Evolutionary conservation across 2,113 vertebrate genomes (phyloP).

Genomic region (Bos taurus): DNA sequence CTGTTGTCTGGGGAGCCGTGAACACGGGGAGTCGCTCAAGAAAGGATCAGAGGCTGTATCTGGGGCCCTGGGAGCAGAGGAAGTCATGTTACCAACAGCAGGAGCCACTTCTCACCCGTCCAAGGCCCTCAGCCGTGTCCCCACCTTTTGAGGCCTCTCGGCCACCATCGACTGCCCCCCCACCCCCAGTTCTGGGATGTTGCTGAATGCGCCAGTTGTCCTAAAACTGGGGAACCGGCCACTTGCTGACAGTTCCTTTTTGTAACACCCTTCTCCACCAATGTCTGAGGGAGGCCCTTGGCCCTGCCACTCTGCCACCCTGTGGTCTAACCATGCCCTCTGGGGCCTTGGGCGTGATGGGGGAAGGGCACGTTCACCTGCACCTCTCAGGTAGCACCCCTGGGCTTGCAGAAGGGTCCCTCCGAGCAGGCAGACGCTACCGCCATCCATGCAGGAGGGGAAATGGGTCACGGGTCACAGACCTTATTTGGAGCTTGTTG

Average conservation of each 20-base stretch:
- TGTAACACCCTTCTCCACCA: background rate
- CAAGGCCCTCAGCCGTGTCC: background rate
- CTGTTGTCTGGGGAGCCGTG: background rate
- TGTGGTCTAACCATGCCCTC: background rate
- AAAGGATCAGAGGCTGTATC: background rate
- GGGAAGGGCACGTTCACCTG: background rate
- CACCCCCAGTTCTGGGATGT: background rate
- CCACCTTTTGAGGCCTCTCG: background rate
- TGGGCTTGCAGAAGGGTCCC: background rate
- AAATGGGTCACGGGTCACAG: background rate
- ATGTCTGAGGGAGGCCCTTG: background rate
- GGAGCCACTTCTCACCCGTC: background rate
- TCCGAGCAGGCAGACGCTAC: background rate
- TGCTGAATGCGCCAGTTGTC: background rate
- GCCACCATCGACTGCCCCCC: background rate
- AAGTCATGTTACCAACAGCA: background rate
- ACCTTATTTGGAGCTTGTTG: background rate
- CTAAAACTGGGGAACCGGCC: background rate
- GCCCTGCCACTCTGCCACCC: background rate
- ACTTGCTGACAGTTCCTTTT: constrained; percentile 34
- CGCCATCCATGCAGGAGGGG: background rate
- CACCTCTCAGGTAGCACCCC: background rate
- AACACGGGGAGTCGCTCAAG: background rate
- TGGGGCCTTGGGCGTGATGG: background rate
- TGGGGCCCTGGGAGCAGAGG: background rate